These are phyloP conservation scores for Agonopterix heracliana DNA, from an alignment of 2,888 invertebrate species.

Conservation along the genomic window DNA sequence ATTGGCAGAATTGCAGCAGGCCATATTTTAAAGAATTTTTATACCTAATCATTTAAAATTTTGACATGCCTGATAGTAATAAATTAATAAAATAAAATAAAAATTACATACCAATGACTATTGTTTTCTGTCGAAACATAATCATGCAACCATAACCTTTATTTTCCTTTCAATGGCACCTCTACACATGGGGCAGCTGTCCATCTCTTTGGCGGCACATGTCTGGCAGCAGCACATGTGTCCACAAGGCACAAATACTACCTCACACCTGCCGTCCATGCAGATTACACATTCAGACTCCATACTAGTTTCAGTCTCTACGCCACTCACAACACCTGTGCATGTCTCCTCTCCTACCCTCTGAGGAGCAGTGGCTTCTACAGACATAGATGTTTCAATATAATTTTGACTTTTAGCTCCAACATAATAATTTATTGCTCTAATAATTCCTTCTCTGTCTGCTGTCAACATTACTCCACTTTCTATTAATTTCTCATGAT, in stretches of 20 bases:
- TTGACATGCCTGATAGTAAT: too few species aligned
- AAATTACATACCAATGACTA: too few species aligned
- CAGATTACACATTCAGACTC: constrained; percentile 89
- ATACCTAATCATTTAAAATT: too few species aligned
- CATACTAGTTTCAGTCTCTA: constrained; percentile 38
- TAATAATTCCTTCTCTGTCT: constrained; percentile 78
- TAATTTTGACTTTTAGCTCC: constrained; percentile 45
- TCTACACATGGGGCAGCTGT: constrained; percentile 88
- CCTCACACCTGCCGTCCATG: constrained; percentile 81
- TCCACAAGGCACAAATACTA: constrained; percentile 91
- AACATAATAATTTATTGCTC: constrained; percentile 79
- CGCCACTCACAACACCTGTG: constrained; percentile 45
- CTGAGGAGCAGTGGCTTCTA: constrained; percentile 35
- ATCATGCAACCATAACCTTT: constrained; percentile 76
- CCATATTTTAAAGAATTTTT: too few species aligned
- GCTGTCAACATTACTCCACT: constrained; percentile 73
- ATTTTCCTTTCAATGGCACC: constrained; percentile 81
- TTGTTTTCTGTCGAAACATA: background rate
- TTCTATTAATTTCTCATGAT: constrained; percentile 71
- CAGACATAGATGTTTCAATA: constrained; percentile 22
- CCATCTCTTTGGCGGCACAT: constrained; percentile 79
- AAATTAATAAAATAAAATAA: too few species aligned
- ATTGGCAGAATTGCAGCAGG: too few species aligned
- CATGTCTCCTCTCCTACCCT: constrained; percentile 32
- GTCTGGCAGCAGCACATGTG: constrained; percentile 88